Evolutionary conservation across 2,113 vertebrate genomes (phyloP), one percentile per base, ranked within the genome.

Genomic region (Poeciliopsis retropinna): DNA sequence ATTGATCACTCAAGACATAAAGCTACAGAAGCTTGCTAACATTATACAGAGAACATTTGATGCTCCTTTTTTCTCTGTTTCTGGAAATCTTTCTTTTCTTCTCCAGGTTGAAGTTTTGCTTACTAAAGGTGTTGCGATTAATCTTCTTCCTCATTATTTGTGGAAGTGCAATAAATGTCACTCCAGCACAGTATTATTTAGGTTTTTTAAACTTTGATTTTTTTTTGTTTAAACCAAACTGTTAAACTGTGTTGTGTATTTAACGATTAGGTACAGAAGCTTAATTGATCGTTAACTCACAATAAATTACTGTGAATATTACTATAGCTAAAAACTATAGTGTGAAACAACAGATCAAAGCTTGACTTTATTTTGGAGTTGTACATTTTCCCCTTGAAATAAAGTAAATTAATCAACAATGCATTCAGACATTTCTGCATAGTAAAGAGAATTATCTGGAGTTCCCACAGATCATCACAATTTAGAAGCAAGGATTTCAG

Each of bases 1-100:
- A 67, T 37, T 80, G 86, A 88, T 86, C 74, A 81, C 14, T 69
- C n/a, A 70, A 65, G 44, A 73, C 22, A 29, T 44, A 76, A 61
- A 34, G 63, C 28, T 67, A 54, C 60, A 60, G 39, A 77, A n/a
- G 17, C 22, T 72, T 9, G 30, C 37, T 51, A 68, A 64, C 28
- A 47, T 11, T 74, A 9, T 0, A 60, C 51, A 66, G 25, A 64
- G 74, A 80, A 69, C 37, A 80, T 5, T 44, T 0, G 51, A 64
- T 1, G 29, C 0, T 5, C 37, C 66, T 64, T 68, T 57, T 37
- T 13, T 64, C 3, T 39, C 1, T 29, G 4, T 64, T 75, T 10
- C 28, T 68, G 19, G 41, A 44, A 41, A 17, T 51, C 3, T 31
- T 3, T 70, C 12, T n/a, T 64, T 41, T 28, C 15, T 32, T 8